Evolutionary conservation across 2,888 invertebrate genomes (phyloP).

Genomic region (Caenorhabditis angaria): DNA sequence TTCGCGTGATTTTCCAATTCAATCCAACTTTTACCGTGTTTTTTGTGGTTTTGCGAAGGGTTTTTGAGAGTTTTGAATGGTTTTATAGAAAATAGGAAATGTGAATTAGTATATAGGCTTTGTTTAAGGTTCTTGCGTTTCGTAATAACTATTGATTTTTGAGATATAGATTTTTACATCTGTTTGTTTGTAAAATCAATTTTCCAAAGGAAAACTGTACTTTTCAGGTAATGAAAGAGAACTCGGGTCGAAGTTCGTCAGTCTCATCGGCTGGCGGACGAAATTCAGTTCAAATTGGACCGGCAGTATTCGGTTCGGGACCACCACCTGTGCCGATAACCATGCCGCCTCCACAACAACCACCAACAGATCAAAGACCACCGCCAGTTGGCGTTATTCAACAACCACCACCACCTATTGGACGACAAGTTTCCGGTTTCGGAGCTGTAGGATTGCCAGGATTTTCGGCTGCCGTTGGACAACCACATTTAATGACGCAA

Average conservation of each 20-base stretch:
- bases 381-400: slow-evolving; percentile 20
- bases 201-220: background rate
- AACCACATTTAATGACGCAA: slow-evolving; percentile 22
- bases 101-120: background rate
- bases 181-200: background rate
- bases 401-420: background rate
- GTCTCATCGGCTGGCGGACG: slow-evolving; percentile 49
- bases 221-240: slow-evolving; percentile 55
- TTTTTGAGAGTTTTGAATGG: background rate
- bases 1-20: slow-evolving; percentile 11
- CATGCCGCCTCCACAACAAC: slow-evolving; percentile 10
- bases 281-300: slow-evolving; percentile 27
- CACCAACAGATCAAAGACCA: slow-evolving; percentile 6
- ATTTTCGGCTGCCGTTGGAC: slow-evolving; percentile 5
- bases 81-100: background rate
- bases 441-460: slow-evolving; percentile 3
- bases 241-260: slow-evolving; percentile 52
- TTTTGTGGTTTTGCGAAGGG: background rate
- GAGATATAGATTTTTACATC: slow-evolving; percentile 8
- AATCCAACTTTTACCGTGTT: background rate
- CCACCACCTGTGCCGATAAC: slow-evolving; percentile 24
- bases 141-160: background rate
- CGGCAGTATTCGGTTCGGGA: slow-evolving; percentile 25
- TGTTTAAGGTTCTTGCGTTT: background rate
- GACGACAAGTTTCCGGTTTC: slow-evolving; percentile 4